A percentile compares a stretch with the other conserved stretches of the same genome.
Conservation (phyloP, 2,888 invertebrate genomes). For the Xestoiulus laeticollis region DNA sequence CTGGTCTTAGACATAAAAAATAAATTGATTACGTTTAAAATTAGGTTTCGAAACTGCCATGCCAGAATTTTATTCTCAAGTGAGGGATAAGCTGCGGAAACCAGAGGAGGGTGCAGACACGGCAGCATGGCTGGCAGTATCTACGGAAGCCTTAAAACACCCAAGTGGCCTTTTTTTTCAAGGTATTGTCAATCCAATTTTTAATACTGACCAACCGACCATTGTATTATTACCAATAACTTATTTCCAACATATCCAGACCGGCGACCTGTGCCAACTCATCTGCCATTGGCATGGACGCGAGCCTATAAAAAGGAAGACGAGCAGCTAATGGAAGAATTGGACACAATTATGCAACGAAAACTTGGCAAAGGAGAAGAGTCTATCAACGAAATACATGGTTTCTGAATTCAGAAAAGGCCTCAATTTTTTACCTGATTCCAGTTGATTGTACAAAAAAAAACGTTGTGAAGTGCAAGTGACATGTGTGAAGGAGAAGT, state of each 20-base stretch:
- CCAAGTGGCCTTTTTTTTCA: conserved; percentile 65
- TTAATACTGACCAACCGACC: background rate
- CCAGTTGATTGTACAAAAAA: conserved; percentile 9
- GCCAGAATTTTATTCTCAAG: conserved; percentile 65
- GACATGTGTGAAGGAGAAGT: too few species aligned
- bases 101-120: conserved; percentile 67
- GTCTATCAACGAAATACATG: background rate
- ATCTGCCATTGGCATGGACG: conserved; percentile 67
- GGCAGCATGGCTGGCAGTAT: conserved; percentile 65
- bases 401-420: background rate
- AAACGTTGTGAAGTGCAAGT: background rate
- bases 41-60: conserved; percentile 60
- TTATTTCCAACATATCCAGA: conserved; percentile 60
- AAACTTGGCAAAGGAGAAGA: background rate
- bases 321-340: conserved; percentile 62
- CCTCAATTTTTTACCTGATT: background rate
- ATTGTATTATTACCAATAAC: background rate
- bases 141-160: conserved; percentile 61
- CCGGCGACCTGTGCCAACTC: conserved; percentile 63
- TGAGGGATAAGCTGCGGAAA: conserved; percentile 65
- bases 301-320: conserved; percentile 63
- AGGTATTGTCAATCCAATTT: conserved; percentile 58
- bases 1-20: background rate
- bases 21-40: conserved; percentile 54
- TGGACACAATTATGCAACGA: conserved; percentile 59